These are phyloP conservation scores for Amiota mariae DNA, from an alignment of 2,888 invertebrate species.

Conservation along the genomic window DNA sequence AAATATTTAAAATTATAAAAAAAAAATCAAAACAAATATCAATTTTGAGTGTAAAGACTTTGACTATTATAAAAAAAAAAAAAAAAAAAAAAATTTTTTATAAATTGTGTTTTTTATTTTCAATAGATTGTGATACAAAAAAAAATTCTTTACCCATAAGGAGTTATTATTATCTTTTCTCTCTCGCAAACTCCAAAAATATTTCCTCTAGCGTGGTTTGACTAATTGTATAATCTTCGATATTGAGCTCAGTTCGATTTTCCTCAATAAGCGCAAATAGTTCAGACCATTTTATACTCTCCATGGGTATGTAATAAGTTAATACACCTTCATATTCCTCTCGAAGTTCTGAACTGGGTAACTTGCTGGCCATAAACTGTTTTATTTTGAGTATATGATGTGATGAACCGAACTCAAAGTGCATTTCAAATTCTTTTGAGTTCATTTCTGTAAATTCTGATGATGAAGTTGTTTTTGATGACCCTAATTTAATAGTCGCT, in stretches of 20 bases:
- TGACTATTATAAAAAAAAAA: background rate
- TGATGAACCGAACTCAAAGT: background rate
- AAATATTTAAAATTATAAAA: background rate
- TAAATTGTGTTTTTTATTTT: too few relatives aligned
- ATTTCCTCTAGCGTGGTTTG: constrained; percentile 87
- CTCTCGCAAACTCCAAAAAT: constrained; percentile 79
- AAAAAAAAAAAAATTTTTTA: background rate
- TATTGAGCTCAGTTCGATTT: constrained; percentile 75
- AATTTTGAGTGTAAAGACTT: background rate
- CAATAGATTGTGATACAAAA: too few relatives aligned
- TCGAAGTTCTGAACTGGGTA: constrained; percentile 27
- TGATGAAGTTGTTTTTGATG: background rate
- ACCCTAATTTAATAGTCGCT: background rate
- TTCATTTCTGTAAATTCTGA: background rate
- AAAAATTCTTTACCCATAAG: background rate
- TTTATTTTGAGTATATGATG: constrained; percentile 22
- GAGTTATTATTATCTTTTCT: background rate
- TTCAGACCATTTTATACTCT: constrained; percentile 77
- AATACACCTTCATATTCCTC: constrained; percentile 81
- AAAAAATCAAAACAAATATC: background rate
- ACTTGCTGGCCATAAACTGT: constrained; percentile 28
- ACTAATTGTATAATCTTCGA: constrained; percentile 84
- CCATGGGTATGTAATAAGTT: constrained; percentile 78
- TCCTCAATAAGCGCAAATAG: constrained; percentile 81
- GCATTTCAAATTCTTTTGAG: constrained; percentile 4